Evolutionary conservation across 2,888 invertebrate species (phyloP), one percentile per base, ranked within the genome.

Genomic region (Ochropacha duplaris): DNA sequence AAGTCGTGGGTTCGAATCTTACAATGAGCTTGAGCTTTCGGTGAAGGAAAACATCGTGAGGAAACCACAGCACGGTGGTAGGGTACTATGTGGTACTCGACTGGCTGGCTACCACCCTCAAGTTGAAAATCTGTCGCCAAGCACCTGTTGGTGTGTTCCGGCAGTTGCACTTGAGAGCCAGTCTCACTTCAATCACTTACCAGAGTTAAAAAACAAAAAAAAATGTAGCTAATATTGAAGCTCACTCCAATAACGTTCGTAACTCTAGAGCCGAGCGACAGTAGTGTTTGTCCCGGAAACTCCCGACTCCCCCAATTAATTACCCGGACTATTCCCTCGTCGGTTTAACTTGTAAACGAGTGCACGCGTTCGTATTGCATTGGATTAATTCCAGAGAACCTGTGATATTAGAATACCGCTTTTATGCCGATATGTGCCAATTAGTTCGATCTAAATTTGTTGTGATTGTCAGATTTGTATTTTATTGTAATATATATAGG

Each of bases 321-420:
- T 88, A 84, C 81, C 79, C 71, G 66, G 78, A 61, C 80, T 65
- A 72, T 66, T 70, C 74, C 44, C 78, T 77, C 84, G 78, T 76
- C 88, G 87, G 88, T 88, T 87, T 84, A 86, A 88, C 86, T 88
- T 84, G 87, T 86, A 86, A 88, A 87, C 87, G 84, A 86, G 83
- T 84, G 79, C 79, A 79, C 78, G 36, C 36, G 72, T 60, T 60
- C 58, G 64, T 66, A 56, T 59, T 57, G 60, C 62, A 57, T 54
- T 22, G 64, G 58, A 67, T 68, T 68, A 65, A 57, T 65, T 55
- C 56, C 56, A 51, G 39, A 58, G 64, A 56, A 52, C 50, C 49
- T 31, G 55, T 49, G 49, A 54, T 57, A 56, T 58, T 58, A 60
- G 50, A 57, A 50, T 22, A 49, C n/a, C 19, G 52, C 14, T 31